These are phyloP conservation scores for Chascanopsetta lugubris DNA, from an alignment of 2,113 vertebrate species.

Conservation along the genomic window DNA sequence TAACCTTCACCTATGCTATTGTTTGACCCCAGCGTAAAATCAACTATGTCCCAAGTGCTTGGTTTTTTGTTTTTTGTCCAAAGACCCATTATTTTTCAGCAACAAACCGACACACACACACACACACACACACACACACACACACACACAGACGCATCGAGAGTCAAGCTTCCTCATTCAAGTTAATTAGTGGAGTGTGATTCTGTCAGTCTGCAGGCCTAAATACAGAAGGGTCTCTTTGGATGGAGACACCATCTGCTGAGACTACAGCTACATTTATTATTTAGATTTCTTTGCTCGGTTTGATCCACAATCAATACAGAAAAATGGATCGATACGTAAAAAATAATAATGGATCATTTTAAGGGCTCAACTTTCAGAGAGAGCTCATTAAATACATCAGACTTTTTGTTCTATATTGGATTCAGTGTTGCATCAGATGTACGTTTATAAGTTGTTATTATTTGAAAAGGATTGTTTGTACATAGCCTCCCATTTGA, in stretches of 20 bases:
- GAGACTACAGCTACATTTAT: slow-evolving; percentile 20
- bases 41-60: too few species aligned
- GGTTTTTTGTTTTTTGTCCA: too few species aligned
- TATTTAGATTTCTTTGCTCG: slow-evolving; percentile 11
- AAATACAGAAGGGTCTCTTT: background rate
- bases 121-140: background rate
- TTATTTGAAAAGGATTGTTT: too few species aligned
- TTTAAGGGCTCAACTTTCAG: background rate
- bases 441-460: too few species aligned
- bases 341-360: background rate
- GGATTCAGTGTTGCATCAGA: too few species aligned
- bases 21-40: too few species aligned
- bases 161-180: slow-evolving; percentile 20
- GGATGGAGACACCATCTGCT: slow-evolving; percentile 47
- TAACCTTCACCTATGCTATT: too few species aligned
- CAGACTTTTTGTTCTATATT: too few species aligned
- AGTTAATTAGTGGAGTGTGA: slow-evolving; percentile 10
- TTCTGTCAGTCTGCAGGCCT: background rate
- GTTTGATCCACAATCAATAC: background rate
- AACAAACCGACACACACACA: slow-evolving; percentile 17
- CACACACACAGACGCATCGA: background rate
- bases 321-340: background rate
- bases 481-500: background rate
- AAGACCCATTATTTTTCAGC: too few species aligned
- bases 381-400: background rate